Conservation (phyloP, 2,888 invertebrate species). For the Drosophila quinaria region DNA sequence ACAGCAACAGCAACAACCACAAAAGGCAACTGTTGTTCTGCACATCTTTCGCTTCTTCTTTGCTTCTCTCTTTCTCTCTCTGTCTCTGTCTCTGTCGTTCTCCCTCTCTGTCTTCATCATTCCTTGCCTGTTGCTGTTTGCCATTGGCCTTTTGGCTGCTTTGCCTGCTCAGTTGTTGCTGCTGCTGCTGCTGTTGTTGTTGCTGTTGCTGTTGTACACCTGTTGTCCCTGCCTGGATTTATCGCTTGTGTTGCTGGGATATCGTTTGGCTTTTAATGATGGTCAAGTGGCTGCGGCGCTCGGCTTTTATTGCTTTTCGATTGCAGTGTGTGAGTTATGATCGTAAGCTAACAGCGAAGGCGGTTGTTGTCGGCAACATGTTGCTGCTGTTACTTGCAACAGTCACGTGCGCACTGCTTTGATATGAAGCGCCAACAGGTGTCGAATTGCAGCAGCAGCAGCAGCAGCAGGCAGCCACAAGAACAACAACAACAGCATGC, state of each 20-base stretch:
- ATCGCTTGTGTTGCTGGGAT: slow-evolving; percentile 54
- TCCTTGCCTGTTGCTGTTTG: slow-evolving; percentile 10
- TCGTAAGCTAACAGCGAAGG: slow-evolving; percentile 39
- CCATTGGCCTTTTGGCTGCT: slow-evolving; percentile 22
- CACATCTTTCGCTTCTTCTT: neutral
- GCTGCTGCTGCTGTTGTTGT: slow-evolving; percentile 29
- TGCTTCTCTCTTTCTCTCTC: neutral
- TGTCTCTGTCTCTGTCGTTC: neutral
- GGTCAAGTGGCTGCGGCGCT: slow-evolving; percentile 32
- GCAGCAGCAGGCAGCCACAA: slow-evolving; percentile 23
- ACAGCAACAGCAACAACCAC: slow-evolving; percentile 40
- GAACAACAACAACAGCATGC: slow-evolving; percentile 8
- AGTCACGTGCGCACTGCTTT: slow-evolving; percentile 66
- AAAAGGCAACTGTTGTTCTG: slow-evolving; percentile 47
- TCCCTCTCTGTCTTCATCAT: neutral
- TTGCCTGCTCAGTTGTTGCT: slow-evolving; percentile 18
- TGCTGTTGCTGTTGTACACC: slow-evolving; percentile 56
- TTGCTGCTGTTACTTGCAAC: slow-evolving; percentile 30
- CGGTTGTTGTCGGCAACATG: slow-evolving; percentile 47
- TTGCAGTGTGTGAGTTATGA: slow-evolving; percentile 70
- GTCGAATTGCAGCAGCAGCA: slow-evolving; percentile 37
- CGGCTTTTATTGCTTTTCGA: slow-evolving; percentile 60
- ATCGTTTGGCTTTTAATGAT: slow-evolving; percentile 57
- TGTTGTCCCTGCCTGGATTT: slow-evolving; percentile 70
- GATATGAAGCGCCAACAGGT: slow-evolving; percentile 66